Percentiles rank a stretch among this genome's conserved stretches.
phyloP scores from a whole-genome alignment of 2,888 invertebrate species.

The Acrobasis repandana region DNA sequence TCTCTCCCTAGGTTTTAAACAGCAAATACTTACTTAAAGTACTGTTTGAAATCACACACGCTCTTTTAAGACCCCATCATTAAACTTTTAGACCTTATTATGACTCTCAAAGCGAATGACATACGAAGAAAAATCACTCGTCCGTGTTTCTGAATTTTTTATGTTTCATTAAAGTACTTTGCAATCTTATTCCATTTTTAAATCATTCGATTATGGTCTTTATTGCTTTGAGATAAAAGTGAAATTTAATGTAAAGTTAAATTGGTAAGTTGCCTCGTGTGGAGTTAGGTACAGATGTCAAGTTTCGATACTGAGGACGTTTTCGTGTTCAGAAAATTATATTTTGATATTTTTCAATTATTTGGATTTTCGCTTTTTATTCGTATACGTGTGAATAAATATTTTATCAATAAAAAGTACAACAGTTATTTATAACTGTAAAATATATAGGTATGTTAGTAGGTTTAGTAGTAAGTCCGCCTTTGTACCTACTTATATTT shows the following conservation, averaged over 20 bases:
- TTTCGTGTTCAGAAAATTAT: slow-evolving; percentile 20
- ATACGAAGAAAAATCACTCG: slow-evolving; percentile 40
- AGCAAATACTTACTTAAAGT: too few relatives aligned
- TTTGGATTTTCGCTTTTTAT: neutral
- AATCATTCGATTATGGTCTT: slow-evolving; percentile 5
- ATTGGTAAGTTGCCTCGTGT: slow-evolving; percentile 10
- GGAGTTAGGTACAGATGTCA: slow-evolving; percentile 15
- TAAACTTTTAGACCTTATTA: slow-evolving; percentile 50
- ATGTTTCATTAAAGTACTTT: slow-evolving; percentile 42
- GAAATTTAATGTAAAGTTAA: neutral
- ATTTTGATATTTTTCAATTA: neutral
- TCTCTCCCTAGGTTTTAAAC: too few relatives aligned
- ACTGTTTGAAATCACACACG: slow-evolving; percentile 17
- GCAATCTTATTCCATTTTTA: slow-evolving; percentile 26
- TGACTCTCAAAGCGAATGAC: slow-evolving; percentile 45
- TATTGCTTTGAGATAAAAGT: slow-evolving; percentile 5
- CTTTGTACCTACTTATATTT: too few relatives aligned
- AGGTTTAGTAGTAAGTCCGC: too few relatives aligned
- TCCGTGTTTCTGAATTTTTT: slow-evolving; percentile 43
- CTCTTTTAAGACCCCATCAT: slow-evolving; percentile 36
- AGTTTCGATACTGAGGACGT: slow-evolving; percentile 10
- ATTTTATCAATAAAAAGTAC: neutral
- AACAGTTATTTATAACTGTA: too few relatives aligned
- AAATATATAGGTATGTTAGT: too few relatives aligned
- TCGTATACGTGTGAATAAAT: neutral